Percentiles rank a stretch among this genome's conserved stretches.
Conservation (phyloP, 2,113 vertebrate species). For the Megaleporinus macrocephalus region DNA sequence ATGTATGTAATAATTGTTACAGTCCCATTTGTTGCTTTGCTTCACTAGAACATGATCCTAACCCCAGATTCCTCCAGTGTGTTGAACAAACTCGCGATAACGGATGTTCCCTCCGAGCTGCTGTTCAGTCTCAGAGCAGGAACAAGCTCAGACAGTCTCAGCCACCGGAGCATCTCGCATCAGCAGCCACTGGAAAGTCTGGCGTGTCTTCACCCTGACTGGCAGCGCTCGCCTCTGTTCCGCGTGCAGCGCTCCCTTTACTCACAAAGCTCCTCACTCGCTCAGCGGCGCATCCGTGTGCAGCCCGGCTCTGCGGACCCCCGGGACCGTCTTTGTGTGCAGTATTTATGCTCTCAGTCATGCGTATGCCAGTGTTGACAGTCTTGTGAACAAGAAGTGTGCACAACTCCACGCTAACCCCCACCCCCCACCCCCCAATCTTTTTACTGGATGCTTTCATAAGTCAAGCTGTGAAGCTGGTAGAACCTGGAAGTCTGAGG, state of each 20-base stretch:
- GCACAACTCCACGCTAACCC: slow-evolving; percentile 2
- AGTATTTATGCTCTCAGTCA: slow-evolving; percentile 62
- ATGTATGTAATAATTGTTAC: no score
- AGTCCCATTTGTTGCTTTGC: no score
- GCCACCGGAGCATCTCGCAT: slow-evolving; percentile 16
- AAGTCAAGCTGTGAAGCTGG: slow-evolving; percentile 27
- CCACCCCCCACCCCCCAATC: background rate
- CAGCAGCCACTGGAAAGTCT: slow-evolving; percentile 32
- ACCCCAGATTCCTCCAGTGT: background rate
- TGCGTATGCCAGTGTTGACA: slow-evolving; percentile 56
- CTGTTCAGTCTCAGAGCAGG: slow-evolving; percentile 17
- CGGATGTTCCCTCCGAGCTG: slow-evolving; percentile 8
- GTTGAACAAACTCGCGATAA: background rate
- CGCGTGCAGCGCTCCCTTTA: slow-evolving; percentile 30
- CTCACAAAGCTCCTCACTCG: slow-evolving; percentile 37
- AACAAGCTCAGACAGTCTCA: slow-evolving; percentile 12
- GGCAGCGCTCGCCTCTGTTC: slow-evolving; percentile 38
- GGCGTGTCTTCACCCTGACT: slow-evolving; percentile 51
- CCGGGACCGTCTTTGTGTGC: slow-evolving; percentile 55
- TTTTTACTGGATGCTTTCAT: slow-evolving; percentile 37
- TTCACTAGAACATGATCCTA: background rate
- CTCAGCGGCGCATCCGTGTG: slow-evolving; percentile 29
- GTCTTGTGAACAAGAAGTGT: slow-evolving; percentile 47
- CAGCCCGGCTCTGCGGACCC: slow-evolving; percentile 51
- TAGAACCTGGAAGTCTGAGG: slow-evolving; percentile 34